A percentile compares a stretch with the other conserved stretches of the same genome.
phyloP scores from a whole-genome alignment of 2,797 vertebrate genomes.

The Pristis pectinata region DNA sequence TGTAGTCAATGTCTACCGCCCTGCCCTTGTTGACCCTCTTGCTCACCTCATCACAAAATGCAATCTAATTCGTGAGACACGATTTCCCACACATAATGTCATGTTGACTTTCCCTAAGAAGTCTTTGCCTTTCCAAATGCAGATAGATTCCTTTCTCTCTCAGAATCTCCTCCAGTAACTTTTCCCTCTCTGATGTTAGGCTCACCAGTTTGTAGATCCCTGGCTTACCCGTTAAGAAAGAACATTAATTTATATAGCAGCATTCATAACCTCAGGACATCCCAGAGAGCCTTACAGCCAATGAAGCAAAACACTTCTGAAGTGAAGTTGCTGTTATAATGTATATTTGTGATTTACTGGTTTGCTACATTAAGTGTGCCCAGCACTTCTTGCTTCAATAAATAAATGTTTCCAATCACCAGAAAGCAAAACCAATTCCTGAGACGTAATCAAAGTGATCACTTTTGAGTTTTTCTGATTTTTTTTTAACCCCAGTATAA shows the following conservation, averaged over 20 bases:
- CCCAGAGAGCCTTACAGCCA: neutral
- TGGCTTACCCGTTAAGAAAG: neutral
- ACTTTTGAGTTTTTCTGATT: neutral
- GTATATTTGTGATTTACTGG: neutral
- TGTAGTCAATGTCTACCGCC: no score
- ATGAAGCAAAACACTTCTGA: neutral
- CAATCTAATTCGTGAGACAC: no score
- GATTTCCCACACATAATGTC: no score
- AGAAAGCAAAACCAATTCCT: neutral
- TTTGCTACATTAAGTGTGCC: neutral
- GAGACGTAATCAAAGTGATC: neutral
- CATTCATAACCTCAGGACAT: neutral
- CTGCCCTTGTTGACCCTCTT: no score
- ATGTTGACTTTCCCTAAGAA: no score
- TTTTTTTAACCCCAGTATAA: neutral
- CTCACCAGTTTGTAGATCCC: no score
- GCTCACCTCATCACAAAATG: no score
- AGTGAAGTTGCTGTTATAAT: neutral
- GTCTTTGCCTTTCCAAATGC: no score
- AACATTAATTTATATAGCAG: neutral
- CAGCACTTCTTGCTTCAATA: neutral
- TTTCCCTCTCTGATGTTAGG: no score
- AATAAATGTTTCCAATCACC: neutral
- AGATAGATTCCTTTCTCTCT: no score
- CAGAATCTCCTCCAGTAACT: no score